Percentiles rank a stretch among this genome's conserved stretches.
Evolutionary conservation across 2,888 invertebrate species (phyloP).

Genomic region (Eubasilissa splendida): DNA sequence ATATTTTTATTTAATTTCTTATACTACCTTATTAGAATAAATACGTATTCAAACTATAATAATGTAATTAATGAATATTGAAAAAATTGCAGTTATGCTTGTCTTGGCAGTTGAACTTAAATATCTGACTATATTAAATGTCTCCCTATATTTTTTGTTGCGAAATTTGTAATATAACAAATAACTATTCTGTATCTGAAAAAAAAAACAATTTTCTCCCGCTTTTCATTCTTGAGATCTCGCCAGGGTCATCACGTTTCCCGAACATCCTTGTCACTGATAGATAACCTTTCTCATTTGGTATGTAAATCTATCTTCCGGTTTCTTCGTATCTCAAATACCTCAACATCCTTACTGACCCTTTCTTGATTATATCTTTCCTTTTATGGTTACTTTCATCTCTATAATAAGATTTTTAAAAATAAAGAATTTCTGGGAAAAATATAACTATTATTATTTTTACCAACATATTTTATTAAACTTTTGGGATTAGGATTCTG

Average conservation of each 20-base stretch:
- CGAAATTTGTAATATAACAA: too few species aligned
- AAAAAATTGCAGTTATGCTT: too few species aligned
- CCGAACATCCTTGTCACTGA: slow-evolving; percentile 21
- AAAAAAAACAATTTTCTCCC: too few species aligned
- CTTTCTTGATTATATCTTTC: neutral
- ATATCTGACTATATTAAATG: too few species aligned
- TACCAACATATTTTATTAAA: neutral
- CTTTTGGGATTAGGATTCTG: neutral
- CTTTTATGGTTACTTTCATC: neutral
- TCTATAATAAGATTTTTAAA: neutral
- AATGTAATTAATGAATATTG: too few species aligned
- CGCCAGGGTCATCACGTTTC: slow-evolving; percentile 19
- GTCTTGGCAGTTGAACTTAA: too few species aligned
- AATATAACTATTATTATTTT: too few species aligned
- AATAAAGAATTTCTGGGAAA: neutral
- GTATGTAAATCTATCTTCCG: slow-evolving; percentile 29
- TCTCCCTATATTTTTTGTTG: too few species aligned
- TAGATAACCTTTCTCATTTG: slow-evolving; percentile 31
- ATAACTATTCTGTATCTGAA: too few species aligned
- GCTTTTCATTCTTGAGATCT: neutral
- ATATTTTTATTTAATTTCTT: too few species aligned
- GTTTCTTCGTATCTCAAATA: neutral
- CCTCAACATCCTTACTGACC: neutral
- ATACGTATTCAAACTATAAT: too few species aligned
- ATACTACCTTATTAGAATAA: too few species aligned